Conservation (phyloP, 2,797 vertebrate species). For the Pachyuromys duprasi region DNA sequence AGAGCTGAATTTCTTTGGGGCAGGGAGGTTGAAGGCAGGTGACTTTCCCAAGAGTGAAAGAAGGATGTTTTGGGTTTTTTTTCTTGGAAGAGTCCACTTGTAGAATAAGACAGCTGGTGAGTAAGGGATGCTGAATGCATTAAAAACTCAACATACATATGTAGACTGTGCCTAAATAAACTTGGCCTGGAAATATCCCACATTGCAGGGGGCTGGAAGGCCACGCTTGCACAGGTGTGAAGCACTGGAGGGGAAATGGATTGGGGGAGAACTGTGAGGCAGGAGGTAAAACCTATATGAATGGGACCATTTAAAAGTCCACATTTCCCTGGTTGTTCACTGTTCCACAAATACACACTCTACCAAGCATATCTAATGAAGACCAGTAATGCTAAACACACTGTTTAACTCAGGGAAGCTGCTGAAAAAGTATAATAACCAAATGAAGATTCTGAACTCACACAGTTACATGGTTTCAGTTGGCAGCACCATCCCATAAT, state of each 20-base stretch:
- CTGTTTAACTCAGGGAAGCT: neutral
- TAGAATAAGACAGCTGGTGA: constrained; percentile 21
- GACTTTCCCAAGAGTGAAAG: neutral
- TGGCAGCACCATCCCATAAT: neutral
- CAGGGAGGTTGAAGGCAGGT: constrained; percentile 42
- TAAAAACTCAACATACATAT: constrained; percentile 36
- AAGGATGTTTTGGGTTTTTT: neutral
- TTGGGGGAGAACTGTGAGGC: neutral
- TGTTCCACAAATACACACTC: neutral
- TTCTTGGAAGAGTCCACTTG: constrained; percentile 56
- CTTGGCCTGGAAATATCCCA: constrained; percentile 46
- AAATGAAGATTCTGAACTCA: neutral
- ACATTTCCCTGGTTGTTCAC: neutral
- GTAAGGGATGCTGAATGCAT: neutral
- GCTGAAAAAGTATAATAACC: neutral
- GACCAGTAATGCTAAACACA: neutral
- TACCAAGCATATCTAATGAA: neutral
- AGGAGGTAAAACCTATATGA: constrained; percentile 57
- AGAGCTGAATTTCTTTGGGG: constrained; percentile 53
- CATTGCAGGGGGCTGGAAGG: neutral
- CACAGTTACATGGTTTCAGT: neutral
- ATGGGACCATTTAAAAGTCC: constrained; percentile 70
- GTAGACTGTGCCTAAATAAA: constrained; percentile 67
- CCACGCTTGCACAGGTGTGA: constrained; percentile 35
- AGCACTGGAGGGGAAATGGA: constrained; percentile 43